These are phyloP conservation scores for Paramisgurnus dabryanus DNA, from an alignment of 2,113 vertebrate genomes.

Conservation along the genomic window DNA sequence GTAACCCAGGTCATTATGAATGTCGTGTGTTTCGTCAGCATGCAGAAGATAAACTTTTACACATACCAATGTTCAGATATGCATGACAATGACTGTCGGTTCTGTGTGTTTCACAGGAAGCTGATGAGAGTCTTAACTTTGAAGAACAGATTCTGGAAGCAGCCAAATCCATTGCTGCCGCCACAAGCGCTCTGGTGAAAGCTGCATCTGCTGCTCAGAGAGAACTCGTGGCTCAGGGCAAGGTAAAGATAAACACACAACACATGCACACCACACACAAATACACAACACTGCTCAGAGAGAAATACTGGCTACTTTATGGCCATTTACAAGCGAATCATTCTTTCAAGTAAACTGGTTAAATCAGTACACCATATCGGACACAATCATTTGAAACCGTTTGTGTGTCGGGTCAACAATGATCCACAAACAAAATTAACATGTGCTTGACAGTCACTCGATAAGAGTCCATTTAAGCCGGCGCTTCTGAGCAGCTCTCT, in stretches of 20 bases:
- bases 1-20: conserved; percentile 40
- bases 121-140: conserved; percentile 96
- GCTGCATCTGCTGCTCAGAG: conserved; percentile 95
- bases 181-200: conserved; percentile 95
- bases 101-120: conserved; percentile 78
- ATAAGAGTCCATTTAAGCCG: too few relatives aligned
- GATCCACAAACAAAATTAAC: too few relatives aligned
- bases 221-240: conserved; percentile 95
- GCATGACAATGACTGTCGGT: background rate
- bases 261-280: background rate
- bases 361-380: too few relatives aligned
- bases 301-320: too few relatives aligned
- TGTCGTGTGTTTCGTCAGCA: conserved; percentile 20
- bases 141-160: conserved; percentile 98
- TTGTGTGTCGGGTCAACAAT: too few relatives aligned
- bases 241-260: conserved; percentile 72
- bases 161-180: conserved; percentile 96
- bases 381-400: too few relatives aligned
- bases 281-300: too few relatives aligned
- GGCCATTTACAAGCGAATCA: too few relatives aligned
- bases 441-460: too few relatives aligned
- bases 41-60: background rate
- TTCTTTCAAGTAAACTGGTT: too few relatives aligned
- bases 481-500: too few relatives aligned
- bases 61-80: background rate